A percentile compares a stretch with the other conserved stretches of the same genome.
phyloP scores from a whole-genome alignment of 2,797 vertebrate species.

The Pipistrellus nathusii region DNA sequence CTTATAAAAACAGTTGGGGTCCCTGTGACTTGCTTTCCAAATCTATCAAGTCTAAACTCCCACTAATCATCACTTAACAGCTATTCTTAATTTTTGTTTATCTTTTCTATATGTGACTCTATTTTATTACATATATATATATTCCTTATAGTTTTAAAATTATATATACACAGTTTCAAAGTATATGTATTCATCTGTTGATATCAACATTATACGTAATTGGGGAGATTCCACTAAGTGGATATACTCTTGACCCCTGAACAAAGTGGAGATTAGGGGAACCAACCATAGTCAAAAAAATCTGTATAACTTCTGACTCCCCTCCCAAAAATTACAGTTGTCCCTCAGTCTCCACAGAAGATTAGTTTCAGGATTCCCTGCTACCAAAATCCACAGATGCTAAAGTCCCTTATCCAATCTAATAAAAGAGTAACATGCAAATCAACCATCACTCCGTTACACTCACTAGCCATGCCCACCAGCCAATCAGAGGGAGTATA shows the following conservation, averaged over 20 bases:
- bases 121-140: too few relatives aligned
- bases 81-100: neutral
- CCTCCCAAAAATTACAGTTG: neutral
- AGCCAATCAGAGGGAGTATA: too few relatives aligned
- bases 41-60: neutral
- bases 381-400: neutral
- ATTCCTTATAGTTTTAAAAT: neutral
- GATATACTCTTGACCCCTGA: neutral
- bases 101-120: too few relatives aligned
- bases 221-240: neutral
- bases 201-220: neutral
- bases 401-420: neutral
- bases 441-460: too few relatives aligned
- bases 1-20: neutral
- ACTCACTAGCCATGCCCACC: too few relatives aligned
- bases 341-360: neutral
- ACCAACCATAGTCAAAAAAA: neutral
- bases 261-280: neutral
- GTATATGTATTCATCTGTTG: neutral
- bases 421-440: too few relatives aligned
- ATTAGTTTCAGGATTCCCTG: neutral
- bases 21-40: conserved; percentile 17
- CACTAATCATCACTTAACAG: neutral
- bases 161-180: neutral
- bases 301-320: neutral